Evolutionary conservation across 2,113 vertebrate genomes (phyloP), one percentile per base, ranked within the genome.

Genomic region (Notothenia rossii): DNA sequence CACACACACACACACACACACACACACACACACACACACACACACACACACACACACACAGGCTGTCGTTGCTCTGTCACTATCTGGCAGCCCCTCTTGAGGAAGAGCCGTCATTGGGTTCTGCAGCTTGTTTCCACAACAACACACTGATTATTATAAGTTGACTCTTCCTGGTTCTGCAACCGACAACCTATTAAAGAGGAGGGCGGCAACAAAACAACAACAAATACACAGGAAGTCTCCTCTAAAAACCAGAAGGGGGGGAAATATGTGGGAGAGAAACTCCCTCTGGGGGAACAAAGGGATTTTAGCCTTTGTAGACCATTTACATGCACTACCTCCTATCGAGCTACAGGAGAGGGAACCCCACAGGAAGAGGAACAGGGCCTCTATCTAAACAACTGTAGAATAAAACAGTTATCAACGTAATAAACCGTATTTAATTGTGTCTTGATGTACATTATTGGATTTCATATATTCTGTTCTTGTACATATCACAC

Each of bases 121-220:
- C 77, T 22, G 65, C 50, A 46, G 75, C 29, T 70, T 89, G 90
- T 91, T 91, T 89, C 74, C 77, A 88, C 79, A 91, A 88, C 90
- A 89, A 33, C 68, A 56, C 79, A 53, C 62, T 14, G 29, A 51
- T 86, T 76, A 81, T 83, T 67, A 70, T 29, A 15, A 75, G 64
- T 50, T 66, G 46, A 76, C 71, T 71, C 82, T 86, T 91, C 90
- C 90, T 89, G 79, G 56, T 77, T 71, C 46, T 67, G 67, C 50
- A 6, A 56, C 54, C 45, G 18, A 5, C 64, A 18, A 43, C 45
- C 63, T 7, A 17, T 65, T 33, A 14, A 36, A 33, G 71, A 62
- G 76, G 76, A 64, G 22, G 62, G 25, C 22, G n/a, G 60, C 64
- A 74, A 36, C 36, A 36, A 36, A 3, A 36, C 36, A 1, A 36